These are phyloP conservation scores for Lagopus muta DNA, from an alignment of 2,113 vertebrate species.

Conservation along the genomic window DNA sequence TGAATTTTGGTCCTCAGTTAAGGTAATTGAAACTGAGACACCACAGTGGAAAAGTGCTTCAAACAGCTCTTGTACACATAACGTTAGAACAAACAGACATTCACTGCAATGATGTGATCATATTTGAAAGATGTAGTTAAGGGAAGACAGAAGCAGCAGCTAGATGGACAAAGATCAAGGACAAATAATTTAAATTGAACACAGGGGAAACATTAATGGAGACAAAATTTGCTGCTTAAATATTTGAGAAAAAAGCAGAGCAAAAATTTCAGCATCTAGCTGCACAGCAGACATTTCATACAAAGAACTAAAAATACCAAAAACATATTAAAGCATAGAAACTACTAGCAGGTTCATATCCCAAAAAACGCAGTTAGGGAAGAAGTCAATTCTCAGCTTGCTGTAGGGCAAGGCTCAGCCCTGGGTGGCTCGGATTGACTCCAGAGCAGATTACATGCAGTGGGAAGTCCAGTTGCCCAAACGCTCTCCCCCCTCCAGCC, in stretches of 20 bases:
- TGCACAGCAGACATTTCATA: conserved; percentile 8
- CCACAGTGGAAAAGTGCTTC: not conserved
- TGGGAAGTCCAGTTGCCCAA: accelerated
- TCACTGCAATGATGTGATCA: not conserved
- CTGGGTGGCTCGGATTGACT: accelerated
- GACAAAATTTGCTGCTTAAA: conserved; percentile 22
- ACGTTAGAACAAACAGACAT: not conserved
- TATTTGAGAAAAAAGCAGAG: conserved; percentile 54
- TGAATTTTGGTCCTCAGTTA: not conserved
- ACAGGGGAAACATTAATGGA: conserved; percentile 62
- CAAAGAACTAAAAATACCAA: conserved; percentile 36
- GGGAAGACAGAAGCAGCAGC: conserved; percentile 29
- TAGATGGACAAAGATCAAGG: conserved; percentile 64
- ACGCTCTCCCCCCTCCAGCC: not conserved
- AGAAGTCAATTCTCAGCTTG: not conserved
- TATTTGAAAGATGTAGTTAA: conserved; percentile 42
- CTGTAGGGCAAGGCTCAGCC: not conserved
- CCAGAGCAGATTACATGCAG: not conserved
- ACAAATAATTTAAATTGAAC: conserved; percentile 64
- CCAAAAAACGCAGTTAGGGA: not conserved
- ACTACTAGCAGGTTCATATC: not conserved
- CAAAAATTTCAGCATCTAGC: conserved; percentile 51
- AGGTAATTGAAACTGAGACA: conserved; percentile 1
- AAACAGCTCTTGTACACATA: not conserved
- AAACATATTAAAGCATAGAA: conserved; percentile 1